Evolutionary conservation across 2,113 vertebrate genomes (phyloP).

Genomic region (Hydropotes inermis): DNA sequence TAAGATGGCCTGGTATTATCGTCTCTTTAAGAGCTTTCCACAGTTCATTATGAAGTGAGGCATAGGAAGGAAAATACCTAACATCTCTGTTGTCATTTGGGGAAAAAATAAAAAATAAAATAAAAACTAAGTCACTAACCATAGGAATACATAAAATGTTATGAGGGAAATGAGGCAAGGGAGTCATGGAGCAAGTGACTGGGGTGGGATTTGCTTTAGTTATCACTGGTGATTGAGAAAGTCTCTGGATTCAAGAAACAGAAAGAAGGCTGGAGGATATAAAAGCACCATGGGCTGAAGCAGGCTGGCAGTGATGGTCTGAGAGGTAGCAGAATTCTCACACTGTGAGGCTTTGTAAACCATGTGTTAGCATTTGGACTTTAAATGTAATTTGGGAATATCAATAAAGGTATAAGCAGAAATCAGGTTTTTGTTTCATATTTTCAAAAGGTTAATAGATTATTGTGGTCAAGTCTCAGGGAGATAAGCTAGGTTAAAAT

Average conservation of each 20-base stretch:
- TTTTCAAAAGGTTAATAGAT: background rate
- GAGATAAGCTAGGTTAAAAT: background rate
- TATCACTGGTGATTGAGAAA: background rate
- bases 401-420: background rate
- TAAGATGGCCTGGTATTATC: background rate
- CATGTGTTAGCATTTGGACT: background rate
- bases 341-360: background rate
- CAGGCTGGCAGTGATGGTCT: background rate
- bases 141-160: background rate
- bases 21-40: background rate
- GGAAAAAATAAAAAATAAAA: background rate
- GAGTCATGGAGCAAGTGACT: background rate
- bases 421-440: background rate
- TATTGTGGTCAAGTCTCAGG: background rate
- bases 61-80: background rate
- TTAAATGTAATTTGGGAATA: background rate
- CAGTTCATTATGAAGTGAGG: background rate
- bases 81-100: background rate
- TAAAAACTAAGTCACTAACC: background rate
- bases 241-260: background rate
- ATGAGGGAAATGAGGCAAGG: background rate
- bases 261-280: too few species aligned
- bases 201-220: background rate
- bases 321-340: background rate
- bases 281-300: fast-evolving